Conservation (phyloP, 2,888 invertebrate species). For the Xestia c-nigrum region DNA sequence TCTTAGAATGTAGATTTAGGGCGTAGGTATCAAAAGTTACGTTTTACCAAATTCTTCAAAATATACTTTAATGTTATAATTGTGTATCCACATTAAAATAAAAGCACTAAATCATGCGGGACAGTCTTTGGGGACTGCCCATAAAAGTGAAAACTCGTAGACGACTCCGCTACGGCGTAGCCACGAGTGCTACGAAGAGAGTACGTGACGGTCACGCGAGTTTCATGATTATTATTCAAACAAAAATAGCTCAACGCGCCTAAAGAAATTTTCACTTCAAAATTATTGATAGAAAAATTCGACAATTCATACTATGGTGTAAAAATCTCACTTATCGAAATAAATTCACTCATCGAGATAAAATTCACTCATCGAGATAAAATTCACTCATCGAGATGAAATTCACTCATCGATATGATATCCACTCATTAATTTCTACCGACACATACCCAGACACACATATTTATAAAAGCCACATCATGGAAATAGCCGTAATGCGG, state of each 20-base stretch:
- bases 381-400: conserved; percentile 9
- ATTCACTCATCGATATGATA: conserved; percentile 23
- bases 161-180: too few relatives aligned
- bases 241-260: too few relatives aligned
- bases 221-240: too few relatives aligned
- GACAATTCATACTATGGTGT: not conserved
- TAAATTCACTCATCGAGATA: not conserved
- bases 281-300: not conserved
- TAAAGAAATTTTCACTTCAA: too few relatives aligned
- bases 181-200: too few relatives aligned
- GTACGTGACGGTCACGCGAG: too few relatives aligned
- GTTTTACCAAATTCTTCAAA: not conserved
- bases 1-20: not conserved
- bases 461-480: conserved; percentile 21
- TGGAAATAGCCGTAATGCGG: conserved; percentile 24
- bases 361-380: conserved; percentile 6
- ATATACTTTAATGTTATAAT: not conserved
- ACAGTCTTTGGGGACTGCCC: too few relatives aligned
- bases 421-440: conserved; percentile 27
- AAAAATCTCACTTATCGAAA: not conserved
- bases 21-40: not conserved
- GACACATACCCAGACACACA: not conserved
- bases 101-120: too few relatives aligned
- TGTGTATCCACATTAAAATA: not conserved
- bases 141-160: too few relatives aligned